phyloP scores from a whole-genome alignment of 2,113 vertebrate species.

The Muntiacus muntjak region DNA sequence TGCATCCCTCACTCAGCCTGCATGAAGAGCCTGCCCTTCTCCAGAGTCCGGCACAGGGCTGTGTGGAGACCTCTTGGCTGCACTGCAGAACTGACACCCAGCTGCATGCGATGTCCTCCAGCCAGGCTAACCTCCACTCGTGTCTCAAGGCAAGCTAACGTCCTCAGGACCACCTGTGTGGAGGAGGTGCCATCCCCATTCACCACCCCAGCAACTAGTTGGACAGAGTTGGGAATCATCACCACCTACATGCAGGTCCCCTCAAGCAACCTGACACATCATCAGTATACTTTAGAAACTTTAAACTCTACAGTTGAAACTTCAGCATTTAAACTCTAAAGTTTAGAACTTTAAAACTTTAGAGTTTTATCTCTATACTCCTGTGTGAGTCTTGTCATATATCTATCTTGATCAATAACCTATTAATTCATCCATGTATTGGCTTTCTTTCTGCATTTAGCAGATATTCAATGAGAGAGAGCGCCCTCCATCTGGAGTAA shows the following conservation, averaged over 20 bases:
- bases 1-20: not conserved
- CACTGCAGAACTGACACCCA: not conserved
- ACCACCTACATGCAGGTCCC: not conserved
- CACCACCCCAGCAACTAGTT: no score
- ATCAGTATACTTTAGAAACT: not conserved
- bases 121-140: not conserved
- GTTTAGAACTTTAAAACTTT: not conserved
- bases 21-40: not conserved
- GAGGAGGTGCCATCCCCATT: not conserved
- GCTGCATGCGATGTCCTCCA: rapidly evolving
- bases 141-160: not conserved
- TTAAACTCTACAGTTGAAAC: not conserved
- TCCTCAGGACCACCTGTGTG: not conserved
- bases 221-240: not conserved
- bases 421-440: not conserved
- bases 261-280: not conserved
- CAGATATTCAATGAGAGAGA: not conserved
- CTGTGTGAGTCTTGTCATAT: not conserved
- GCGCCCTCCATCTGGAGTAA: not conserved
- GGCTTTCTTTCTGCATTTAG: not conserved
- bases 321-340: not conserved
- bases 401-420: not conserved
- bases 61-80: not conserved
- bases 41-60: not conserved
- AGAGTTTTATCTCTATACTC: not conserved